phyloP scores from a whole-genome alignment of 2,113 vertebrate species.

The Rhinolophus sinicus region DNA sequence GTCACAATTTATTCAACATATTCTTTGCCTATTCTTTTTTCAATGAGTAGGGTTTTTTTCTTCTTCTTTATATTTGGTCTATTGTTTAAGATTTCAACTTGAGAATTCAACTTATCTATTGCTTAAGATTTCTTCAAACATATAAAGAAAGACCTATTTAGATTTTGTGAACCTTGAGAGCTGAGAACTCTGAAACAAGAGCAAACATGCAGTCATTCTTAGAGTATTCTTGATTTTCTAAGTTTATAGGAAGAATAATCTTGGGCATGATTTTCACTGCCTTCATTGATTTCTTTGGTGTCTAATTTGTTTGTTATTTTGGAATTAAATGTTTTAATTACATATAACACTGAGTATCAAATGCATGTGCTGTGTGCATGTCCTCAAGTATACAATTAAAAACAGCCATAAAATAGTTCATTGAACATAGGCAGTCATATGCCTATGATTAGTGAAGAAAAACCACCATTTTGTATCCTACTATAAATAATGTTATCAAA shows the following conservation, averaged over 20 bases:
- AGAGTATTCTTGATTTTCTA: slow-evolving; percentile 22
- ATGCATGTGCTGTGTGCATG: neutral
- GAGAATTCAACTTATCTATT: neutral
- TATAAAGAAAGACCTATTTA: neutral
- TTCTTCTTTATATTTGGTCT: neutral
- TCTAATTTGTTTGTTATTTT: slow-evolving; percentile 11
- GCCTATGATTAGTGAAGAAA: slow-evolving; percentile 15
- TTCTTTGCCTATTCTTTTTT: slow-evolving; percentile 1
- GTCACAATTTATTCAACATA: neutral
- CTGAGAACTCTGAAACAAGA: slow-evolving; percentile 23
- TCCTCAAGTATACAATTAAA: neutral
- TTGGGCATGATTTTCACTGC: neutral
- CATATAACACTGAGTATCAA: neutral
- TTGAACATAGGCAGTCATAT: neutral
- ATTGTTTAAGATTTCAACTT: slow-evolving; percentile 24
- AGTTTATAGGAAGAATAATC: slow-evolving; percentile 1
- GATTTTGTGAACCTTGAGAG: neutral
- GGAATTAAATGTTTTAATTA: slow-evolving; percentile 4
- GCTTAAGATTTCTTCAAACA: slow-evolving; percentile 33
- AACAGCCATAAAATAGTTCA: neutral
- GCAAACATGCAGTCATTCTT: neutral
- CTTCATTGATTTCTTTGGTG: neutral
- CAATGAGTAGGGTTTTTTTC: neutral
- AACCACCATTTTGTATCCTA: neutral
- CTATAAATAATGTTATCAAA: neutral